Conservation (phyloP, 2,888 invertebrate genomes). For the Drosophila formosana region DNA sequence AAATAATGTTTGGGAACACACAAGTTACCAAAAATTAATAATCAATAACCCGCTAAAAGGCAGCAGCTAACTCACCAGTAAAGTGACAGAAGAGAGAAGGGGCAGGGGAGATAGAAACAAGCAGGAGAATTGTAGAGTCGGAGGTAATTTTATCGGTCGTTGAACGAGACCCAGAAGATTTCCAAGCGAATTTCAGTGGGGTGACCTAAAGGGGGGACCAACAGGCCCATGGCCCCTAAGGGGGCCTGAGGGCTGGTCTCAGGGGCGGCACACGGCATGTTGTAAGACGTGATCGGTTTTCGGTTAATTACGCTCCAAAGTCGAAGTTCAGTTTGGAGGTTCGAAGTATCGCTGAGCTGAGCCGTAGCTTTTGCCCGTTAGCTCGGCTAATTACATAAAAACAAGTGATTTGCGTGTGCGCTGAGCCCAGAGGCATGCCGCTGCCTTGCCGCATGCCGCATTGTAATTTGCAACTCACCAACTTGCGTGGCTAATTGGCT, state of each 20-base stretch:
- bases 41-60: constrained; percentile 81
- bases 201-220: not conserved
- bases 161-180: constrained; percentile 74
- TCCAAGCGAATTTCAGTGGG: constrained; percentile 43
- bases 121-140: constrained; percentile 43
- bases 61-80: constrained; percentile 45
- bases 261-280: constrained; percentile 44
- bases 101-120: constrained; percentile 1
- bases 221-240: not conserved
- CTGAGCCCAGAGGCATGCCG: constrained; percentile 45
- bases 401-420: constrained; percentile 76
- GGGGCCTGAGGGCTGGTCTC: constrained; percentile 26
- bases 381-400: constrained; percentile 70
- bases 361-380: constrained; percentile 46
- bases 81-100: not conserved
- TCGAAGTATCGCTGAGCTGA: constrained; percentile 10
- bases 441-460: constrained; percentile 25
- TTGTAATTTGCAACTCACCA: constrained; percentile 78
- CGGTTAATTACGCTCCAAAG: constrained; percentile 73
- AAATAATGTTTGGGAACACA: constrained; percentile 49
- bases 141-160: constrained; percentile 76
- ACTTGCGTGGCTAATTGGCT: constrained; percentile 71
- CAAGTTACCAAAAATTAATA: constrained; percentile 68
- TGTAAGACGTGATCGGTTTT: constrained; percentile 75
- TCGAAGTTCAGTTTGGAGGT: constrained; percentile 39